Conservation (phyloP, 2,113 vertebrate species). For the Hippocampus comes region DNA sequence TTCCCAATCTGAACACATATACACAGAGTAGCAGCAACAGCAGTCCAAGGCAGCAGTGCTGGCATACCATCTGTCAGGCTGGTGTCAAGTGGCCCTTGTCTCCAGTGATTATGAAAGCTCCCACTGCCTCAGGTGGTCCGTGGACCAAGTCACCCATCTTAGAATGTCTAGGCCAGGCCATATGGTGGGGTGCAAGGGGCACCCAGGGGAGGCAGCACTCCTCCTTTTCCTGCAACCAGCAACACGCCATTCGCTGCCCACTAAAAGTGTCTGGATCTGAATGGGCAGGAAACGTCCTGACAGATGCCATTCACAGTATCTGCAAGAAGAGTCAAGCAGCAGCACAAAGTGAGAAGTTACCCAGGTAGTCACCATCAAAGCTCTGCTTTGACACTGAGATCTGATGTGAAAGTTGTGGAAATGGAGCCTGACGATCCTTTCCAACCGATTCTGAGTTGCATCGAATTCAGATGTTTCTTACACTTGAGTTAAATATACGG, state of each 20-base stretch:
- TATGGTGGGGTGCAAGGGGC: slow-evolving; percentile 67
- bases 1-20: slow-evolving; percentile 60
- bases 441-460: neutral
- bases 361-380: neutral
- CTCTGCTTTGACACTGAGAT: neutral
- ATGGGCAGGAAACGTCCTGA: slow-evolving; percentile 40
- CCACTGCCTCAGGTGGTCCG: slow-evolving; percentile 71
- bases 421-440: neutral
- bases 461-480: neutral
- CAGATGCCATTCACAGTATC: slow-evolving; percentile 40
- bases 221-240: slow-evolving; percentile 40
- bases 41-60: slow-evolving; percentile 42
- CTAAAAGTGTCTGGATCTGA: slow-evolving; percentile 35
- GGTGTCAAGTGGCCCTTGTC: slow-evolving; percentile 78
- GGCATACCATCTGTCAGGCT: slow-evolving; percentile 76
- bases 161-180: slow-evolving; percentile 61
- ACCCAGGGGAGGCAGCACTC: slow-evolving; percentile 58
- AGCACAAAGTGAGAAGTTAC: neutral
- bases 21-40: slow-evolving; percentile 30
- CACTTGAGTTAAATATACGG: neutral
- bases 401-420: neutral
- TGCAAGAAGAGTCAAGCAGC: neutral
- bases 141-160: slow-evolving; percentile 55
- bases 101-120: slow-evolving; percentile 72
- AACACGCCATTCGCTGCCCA: slow-evolving; percentile 19